Percentiles rank a stretch among this genome's conserved stretches.
These are phyloP conservation scores for Acanthochromis polyacanthus DNA, from an alignment of 2,113 vertebrate species.

Conservation along the genomic window DNA sequence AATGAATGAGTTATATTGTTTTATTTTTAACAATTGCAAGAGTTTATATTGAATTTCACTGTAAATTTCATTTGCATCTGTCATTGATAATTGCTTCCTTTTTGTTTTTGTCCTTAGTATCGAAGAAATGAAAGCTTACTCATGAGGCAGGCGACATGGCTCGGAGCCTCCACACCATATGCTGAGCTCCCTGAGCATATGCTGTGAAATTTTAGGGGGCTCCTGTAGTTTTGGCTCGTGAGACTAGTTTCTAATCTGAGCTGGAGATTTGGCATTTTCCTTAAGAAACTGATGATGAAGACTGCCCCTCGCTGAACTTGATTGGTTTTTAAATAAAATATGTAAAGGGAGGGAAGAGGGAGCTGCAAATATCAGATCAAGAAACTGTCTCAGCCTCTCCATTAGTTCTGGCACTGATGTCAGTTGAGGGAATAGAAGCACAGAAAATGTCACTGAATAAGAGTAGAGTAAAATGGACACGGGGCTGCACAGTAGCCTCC, in stretches of 20 bases:
- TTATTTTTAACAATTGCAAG: background rate
- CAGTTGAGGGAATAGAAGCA: background rate
- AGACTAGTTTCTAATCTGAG: slow-evolving; percentile 39
- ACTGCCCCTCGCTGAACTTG: background rate
- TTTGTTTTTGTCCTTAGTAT: slow-evolving; percentile 4
- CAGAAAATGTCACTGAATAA: background rate
- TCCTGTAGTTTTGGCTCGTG: slow-evolving; percentile 5
- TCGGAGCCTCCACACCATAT: slow-evolving; percentile 19
- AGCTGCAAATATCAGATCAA: slow-evolving; percentile 16
- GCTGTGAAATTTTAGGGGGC: background rate
- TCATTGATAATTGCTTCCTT: background rate
- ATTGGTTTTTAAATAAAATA: slow-evolving; percentile 39
- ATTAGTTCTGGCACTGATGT: background rate
- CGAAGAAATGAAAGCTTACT: background rate
- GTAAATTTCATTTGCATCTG: background rate
- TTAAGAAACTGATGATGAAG: background rate
- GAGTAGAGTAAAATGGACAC: background rate
- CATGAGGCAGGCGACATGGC: background rate
- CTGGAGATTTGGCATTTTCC: slow-evolving; percentile 9
- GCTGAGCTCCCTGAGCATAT: slow-evolving; percentile 34
- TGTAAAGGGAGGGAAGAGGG: slow-evolving; percentile 18
- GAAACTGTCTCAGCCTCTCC: slow-evolving; percentile 23
- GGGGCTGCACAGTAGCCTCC: too few relatives aligned
- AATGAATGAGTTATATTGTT: background rate
- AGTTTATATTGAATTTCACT: background rate